Evolutionary conservation across 2,888 invertebrate species (phyloP).

Genomic region (Doris montereyensis): DNA sequence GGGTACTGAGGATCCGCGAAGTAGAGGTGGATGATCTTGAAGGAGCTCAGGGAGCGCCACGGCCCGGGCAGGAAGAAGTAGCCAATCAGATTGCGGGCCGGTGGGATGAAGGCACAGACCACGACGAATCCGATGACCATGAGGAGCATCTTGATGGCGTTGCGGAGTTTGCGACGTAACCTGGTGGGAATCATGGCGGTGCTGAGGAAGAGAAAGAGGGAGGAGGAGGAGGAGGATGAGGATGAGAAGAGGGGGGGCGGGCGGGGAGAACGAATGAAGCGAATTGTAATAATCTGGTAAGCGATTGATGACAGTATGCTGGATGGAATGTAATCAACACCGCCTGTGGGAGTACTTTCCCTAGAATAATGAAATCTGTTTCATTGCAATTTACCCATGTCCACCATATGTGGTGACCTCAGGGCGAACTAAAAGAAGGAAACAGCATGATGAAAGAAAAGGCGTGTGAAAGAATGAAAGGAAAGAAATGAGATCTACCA

Average conservation of each 20-base stretch:
- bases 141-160: not conserved
- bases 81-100: not conserved
- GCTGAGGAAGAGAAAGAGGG: not conserved
- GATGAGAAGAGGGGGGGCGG: not conserved
- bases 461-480: too few species aligned
- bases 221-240: not conserved
- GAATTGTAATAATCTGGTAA: too few species aligned
- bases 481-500: too few species aligned
- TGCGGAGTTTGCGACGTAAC: not conserved
- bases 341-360: too few species aligned
- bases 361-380: too few species aligned
- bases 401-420: too few species aligned
- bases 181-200: not conserved
- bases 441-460: too few species aligned
- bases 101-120: not conserved
- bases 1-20: not conserved
- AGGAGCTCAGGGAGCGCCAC: not conserved
- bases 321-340: too few species aligned
- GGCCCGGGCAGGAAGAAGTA: slow-evolving; percentile 15
- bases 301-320: too few species aligned
- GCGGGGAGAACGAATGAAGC: not conserved
- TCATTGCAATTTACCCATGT: too few species aligned
- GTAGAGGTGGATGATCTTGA: not conserved
- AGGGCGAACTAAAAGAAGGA: too few species aligned
- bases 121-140: not conserved